Conservation (phyloP, 2,888 invertebrate species). For the Mongoloraphidia duomilia region DNA sequence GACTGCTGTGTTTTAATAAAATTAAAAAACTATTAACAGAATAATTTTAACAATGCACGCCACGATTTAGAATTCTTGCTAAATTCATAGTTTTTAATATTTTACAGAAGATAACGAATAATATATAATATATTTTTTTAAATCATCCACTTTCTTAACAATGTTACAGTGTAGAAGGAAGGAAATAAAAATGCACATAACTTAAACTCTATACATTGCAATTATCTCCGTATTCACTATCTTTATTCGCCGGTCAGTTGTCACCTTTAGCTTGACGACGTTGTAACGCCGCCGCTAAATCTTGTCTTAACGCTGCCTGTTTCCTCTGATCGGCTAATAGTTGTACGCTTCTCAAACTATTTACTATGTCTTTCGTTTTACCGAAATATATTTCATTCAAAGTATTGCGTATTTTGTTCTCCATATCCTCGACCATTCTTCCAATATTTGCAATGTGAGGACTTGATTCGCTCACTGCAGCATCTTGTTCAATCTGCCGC, state of each 20-base stretch:
- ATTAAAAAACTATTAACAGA: too few species aligned
- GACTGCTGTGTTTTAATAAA: too few species aligned
- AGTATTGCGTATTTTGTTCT: conserved; percentile 96
- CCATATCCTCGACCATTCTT: conserved; percentile 98
- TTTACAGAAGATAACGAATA: neutral
- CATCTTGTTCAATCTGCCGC: conserved; percentile 91
- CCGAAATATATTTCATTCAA: conserved; percentile 98
- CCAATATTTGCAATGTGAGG: conserved; percentile 99
- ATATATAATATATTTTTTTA: neutral
- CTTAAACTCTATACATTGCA: too few species aligned
- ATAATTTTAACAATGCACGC: too few species aligned
- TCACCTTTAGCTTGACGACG: conserved; percentile 59
- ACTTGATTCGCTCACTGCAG: conserved; percentile 77
- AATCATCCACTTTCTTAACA: too few species aligned
- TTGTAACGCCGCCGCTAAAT: conserved; percentile 69
- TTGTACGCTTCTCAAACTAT: conserved; percentile 73
- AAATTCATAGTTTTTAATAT: neutral
- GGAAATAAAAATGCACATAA: too few species aligned
- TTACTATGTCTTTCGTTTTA: conserved; percentile 96
- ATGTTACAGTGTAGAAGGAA: too few species aligned
- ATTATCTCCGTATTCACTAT: neutral
- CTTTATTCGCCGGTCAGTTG: conserved; percentile 21
- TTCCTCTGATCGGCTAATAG: conserved; percentile 72
- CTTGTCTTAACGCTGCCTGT: conserved; percentile 72
- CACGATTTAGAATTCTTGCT: too few species aligned